Evolutionary conservation across 2,797 vertebrate species (phyloP), one percentile per base, ranked within the genome.

Genomic region (Carduelis carduelis): DNA sequence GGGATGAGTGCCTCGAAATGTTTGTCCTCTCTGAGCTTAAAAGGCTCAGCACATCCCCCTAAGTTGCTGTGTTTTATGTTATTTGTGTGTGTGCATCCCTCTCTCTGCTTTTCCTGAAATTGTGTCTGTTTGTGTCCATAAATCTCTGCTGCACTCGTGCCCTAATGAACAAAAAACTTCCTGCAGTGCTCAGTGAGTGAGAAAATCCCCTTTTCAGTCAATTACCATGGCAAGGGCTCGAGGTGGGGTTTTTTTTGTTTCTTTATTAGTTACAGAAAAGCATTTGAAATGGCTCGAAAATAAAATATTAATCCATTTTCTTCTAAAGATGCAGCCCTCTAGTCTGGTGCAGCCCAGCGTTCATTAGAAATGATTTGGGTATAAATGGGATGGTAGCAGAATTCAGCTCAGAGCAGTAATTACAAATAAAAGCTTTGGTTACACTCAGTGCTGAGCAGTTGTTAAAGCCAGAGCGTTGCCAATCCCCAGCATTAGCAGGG

Each of bases 231-330:
- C 35, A 81, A 74, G 87, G 46, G 21, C 37, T 75, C 83, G 24
- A 24, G 66, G 79, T 74, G n/a, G 8, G 6, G 7, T 12, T 12
- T 57, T 76, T 26, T 56, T 76, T 87, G 50, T 64, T 76, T 71
- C 60, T 86, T 91, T 94, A 37, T 59, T 95, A 83, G 79, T 90
- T 92, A 77, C 52, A 95, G 80, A 94, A 95, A 96, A 90, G 93
- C 77, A 37, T 93, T 90, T 85, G 63, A 79, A 94, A 65, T 26
- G 76, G 69, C 52, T 95, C 30, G 83, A 89, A 91, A 93, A 97
- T 97, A 65, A 97, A 97, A 97, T 97, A 97, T 97, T 97, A 81
- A 97, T 97, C 64, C 63, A 15, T 64, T 82, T 95, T 95, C 89
- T 93, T 95, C 94, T 46, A 66, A 97, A 95, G 60, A 39, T 93